These are phyloP conservation scores for Porites cylindrica DNA, from an alignment of 92 coral and sea anemone species.

Conservation along the genomic window DNA sequence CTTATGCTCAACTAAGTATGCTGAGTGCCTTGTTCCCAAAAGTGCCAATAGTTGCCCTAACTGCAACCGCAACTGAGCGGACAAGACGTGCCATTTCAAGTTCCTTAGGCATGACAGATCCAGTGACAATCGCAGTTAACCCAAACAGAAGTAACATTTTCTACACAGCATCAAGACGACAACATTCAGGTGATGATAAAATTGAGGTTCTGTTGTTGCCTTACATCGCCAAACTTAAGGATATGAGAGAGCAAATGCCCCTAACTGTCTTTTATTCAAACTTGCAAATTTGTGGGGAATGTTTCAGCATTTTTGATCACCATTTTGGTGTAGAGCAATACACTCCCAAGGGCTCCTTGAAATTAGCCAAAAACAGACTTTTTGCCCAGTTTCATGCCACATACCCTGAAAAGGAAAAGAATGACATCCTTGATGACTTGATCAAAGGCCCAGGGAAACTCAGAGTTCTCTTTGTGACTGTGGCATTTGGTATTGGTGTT, in stretches of 20 bases:
- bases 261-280: not conserved
- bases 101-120: conserved; percentile 34
- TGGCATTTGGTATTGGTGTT: too few relatives aligned
- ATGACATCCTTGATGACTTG: conserved; percentile 22
- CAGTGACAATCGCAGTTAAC: conserved; percentile 24
- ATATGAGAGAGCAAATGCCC: conserved; percentile 1
- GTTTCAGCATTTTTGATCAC: not conserved
- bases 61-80: conserved; percentile 71
- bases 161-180: conserved; percentile 27
- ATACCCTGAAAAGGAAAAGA: conserved; percentile 19
- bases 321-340: not conserved
- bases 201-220: not conserved
- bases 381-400: conserved; percentile 20
- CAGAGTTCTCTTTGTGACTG: conserved; percentile 20
- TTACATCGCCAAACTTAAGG: not conserved
- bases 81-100: conserved; percentile 13
- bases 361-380: conserved; percentile 12
- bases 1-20: conserved; percentile 47
- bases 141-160: conserved; percentile 58
- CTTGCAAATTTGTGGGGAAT: not conserved
- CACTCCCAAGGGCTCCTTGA: not conserved
- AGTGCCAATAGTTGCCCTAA: conserved; percentile 63
- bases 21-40: conserved; percentile 48
- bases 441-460: conserved; percentile 16
- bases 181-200: conserved; percentile 27